Base-by-base conservation (phyloP, 92 coral and sea anemone species). In the Porites cylindrica region DNA sequence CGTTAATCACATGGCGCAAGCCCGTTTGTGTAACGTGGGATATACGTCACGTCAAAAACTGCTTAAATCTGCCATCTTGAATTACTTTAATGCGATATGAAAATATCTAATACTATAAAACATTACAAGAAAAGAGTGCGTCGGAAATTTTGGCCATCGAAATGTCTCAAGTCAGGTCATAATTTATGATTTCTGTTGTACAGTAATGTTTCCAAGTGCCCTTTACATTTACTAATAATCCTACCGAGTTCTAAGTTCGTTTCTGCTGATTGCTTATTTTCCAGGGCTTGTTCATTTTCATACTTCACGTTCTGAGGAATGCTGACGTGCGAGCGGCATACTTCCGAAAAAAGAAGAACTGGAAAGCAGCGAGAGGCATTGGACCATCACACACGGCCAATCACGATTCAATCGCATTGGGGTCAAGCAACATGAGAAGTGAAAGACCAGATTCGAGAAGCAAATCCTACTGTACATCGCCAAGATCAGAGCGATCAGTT, bases 231-330 rank as follows among this genome's bases (percentile, higher is more conserved):
- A 29, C 3, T 29, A 29, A 29, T 54, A 9, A 8, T 7, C 13
- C 13, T 61, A 13, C 47, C 2, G 0, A 29, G 52, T 62, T 10
- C 7, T 1, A 14, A 18, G 16, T 62, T 61, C 18, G 14, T 61
- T 61, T 61, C 32, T 9, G 32, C n/a, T 51, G 29, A 16, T 23
- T 20, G 4, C 62, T 43, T 29, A 29, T 43, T 17, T 77, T 60
- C 12, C 87, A 92, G 94, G 94, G 94, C 7, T 92, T 85, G n/a
- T 63, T 92, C 1, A 76, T 92, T 52, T 85, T 92, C 17, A 18
- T 89, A 7, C 76, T 92, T 72, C 90, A 89, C 58, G 87, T 85
- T 20, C 47, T 92, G 23, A 86, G 93, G 71, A 92, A 81, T 75
- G 19, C 85, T 20, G 95, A 92, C 61, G 92, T 92, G 61, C 91